Conservation (phyloP, 1,140 invertebrate genomes). For the Leptonema lineaticorne region DNA sequence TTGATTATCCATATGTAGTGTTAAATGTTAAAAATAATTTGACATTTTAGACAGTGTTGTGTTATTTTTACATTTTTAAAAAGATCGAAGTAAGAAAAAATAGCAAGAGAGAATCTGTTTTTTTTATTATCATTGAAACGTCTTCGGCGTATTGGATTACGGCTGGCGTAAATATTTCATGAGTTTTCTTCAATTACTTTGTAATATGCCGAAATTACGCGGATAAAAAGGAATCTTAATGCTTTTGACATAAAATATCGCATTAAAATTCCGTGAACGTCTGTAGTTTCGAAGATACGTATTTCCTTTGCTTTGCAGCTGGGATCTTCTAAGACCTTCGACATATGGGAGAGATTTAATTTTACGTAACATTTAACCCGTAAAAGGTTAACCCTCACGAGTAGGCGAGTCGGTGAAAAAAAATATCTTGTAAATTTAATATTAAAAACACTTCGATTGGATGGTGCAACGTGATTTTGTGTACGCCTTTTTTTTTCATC, state of each 20-base stretch:
- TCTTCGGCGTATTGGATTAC: too few species aligned
- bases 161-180: background rate
- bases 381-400: constrained; percentile 3
- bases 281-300: background rate
- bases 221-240: background rate
- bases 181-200: background rate
- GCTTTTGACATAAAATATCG: background rate
- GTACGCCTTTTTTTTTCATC: background rate
- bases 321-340: background rate
- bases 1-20: too few species aligned
- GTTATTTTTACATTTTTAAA: too few species aligned
- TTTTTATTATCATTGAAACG: too few species aligned
- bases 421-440: constrained; percentile 9
- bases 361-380: constrained; percentile 22
- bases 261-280: constrained; percentile 23
- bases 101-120: too few species aligned
- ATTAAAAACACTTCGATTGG: background rate
- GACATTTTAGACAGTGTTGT: too few species aligned
- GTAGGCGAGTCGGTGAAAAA: background rate
- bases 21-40: too few species aligned
- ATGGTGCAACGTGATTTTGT: constrained; percentile 8
- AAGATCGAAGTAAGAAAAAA: too few species aligned
- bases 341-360: constrained; percentile 13
- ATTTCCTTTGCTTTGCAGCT: constrained; percentile 1
- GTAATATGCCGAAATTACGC: background rate